A percentile compares a stretch with the other conserved stretches of the same genome.
Conservation (phyloP, 2,113 vertebrate genomes). For the Opisthocomus hoazin region DNA sequence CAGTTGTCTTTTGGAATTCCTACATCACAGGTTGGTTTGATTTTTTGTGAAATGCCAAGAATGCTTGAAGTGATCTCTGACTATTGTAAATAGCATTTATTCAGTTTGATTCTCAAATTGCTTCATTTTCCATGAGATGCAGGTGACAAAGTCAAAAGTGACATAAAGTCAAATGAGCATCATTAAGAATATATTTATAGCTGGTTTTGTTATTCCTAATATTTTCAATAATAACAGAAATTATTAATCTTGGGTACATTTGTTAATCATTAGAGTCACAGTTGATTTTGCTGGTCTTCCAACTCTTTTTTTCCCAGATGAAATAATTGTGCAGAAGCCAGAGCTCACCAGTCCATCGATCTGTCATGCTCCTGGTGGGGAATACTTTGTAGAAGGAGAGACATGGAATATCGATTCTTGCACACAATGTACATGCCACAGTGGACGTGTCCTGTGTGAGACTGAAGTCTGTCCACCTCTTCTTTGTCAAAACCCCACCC, state of each 20-base stretch:
- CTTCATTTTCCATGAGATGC: not conserved
- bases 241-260: not conserved
- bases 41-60: not conserved
- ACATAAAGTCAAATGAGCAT: not conserved
- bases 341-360: constrained; percentile 80
- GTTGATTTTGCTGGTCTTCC: not conserved
- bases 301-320: constrained; percentile 71
- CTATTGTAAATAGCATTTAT: not conserved
- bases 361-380: constrained; percentile 86
- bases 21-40: not conserved
- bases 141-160: not conserved
- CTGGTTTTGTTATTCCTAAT: not conserved
- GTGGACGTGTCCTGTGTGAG: constrained; percentile 86
- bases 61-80: not conserved
- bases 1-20: not conserved
- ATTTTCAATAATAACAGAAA: not conserved
- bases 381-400: constrained; percentile 87
- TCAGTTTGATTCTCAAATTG: not conserved
- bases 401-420: constrained; percentile 90
- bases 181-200: not conserved
- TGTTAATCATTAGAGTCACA: not conserved
- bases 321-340: constrained; percentile 77
- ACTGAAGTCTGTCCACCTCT: constrained; percentile 89
- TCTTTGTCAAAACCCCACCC: constrained; percentile 84
- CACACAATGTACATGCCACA: constrained; percentile 87